Base-by-base conservation (phyloP, 35 echinoderm and acorn worm species). In the Chiridota heheva region DNA sequence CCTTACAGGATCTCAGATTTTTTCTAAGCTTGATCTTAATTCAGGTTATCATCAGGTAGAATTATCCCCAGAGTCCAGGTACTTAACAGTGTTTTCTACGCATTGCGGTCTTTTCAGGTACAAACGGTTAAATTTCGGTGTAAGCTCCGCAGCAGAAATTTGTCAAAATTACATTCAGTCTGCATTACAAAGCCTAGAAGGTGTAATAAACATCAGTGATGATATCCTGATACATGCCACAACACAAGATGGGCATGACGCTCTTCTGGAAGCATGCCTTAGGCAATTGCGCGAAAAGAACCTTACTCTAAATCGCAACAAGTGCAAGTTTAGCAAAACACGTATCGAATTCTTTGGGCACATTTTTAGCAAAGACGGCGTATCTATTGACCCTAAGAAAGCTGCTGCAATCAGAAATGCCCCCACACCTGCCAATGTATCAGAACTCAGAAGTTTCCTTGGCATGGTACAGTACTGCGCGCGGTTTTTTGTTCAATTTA, bases 91-190 rank as follows among this genome's bases (percentile, higher is more conserved):
- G 15, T 84, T 84, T 60, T 55, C 40, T 42, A 7, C 29, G 35
- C 72, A 12, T 27, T 66, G 15, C 10, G 30, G 62, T 15, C 30
- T 66, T 10, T 66, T 15, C 62, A 66, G 62, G 30, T 66, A 66
- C 30, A 66, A 66, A 66, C 62, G 30, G 7, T 31, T 66, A 22
- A 56, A 76, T 42, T 70, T 70, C 32, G 30, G 67, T 6, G 34
- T 70, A 5, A 8, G 42, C 13, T 8, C 42, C 35, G 72, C 72
- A 76, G 15, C 5, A 8, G 72, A 46, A 30, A 44, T 13, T 53
- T 91, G 85, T 66, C 88, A 91, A 33, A 82, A 85, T 40, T 36
- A 28, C 2, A 85, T 85, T 55, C 81, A 71, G 32, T 34, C 32
- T 22, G 30, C 81, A 4, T 36, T 71, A 70, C 63, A 71, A 44